Evolutionary conservation across 1,140 invertebrate species (phyloP).

Genomic region (Drosophila melanogaster): Release_6_plus_ISO1_MT NC_004354.4:6062001-6062500

Average conservation of each 20-base stretch:
- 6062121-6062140: constrained; percentile 69
- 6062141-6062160: constrained; percentile 39
- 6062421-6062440: background rate
- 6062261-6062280: constrained; percentile 22
- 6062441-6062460: background rate
- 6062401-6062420: background rate
- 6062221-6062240: background rate
- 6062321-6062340: constrained; percentile 13
- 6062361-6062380: constrained; percentile 37
- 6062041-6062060: constrained; percentile 83
- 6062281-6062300: constrained; percentile 36
- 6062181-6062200: background rate
- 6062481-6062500: too few species aligned
- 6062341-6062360: constrained; percentile 16
- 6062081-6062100: constrained; percentile 10
- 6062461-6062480: constrained; percentile 8
- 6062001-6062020: constrained; percentile 94
- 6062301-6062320: background rate
- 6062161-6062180: constrained; percentile 44
- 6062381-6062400: constrained; percentile 27
- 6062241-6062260: constrained; percentile 1
- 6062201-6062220: too few species aligned
- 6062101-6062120: constrained; percentile 2
- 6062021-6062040: constrained; percentile 92
- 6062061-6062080: constrained; percentile 70